Evolutionary conservation across 2,797 vertebrate genomes (phyloP).

Genomic region (Arnoldichthys spilopterus): DNA sequence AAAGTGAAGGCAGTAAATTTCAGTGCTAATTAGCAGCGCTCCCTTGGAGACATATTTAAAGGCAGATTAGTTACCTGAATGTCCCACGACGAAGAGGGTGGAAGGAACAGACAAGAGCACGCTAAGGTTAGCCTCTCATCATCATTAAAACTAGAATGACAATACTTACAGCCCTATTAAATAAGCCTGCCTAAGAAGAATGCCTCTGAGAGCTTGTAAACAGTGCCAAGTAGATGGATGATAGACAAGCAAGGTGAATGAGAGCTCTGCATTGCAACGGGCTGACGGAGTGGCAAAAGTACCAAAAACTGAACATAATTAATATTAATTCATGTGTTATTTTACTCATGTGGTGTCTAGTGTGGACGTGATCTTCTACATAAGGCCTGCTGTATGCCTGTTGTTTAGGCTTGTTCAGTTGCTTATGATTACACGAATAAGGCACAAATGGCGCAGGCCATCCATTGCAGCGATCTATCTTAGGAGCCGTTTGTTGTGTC

Average conservation of each 20-base stretch:
- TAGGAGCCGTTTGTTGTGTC: conserved; percentile 72
- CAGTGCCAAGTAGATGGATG: conserved; percentile 49
- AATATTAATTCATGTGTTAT: conserved; percentile 30
- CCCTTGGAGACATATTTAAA: conserved; percentile 99
- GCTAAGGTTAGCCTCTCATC: conserved; percentile 72
- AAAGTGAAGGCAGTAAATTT: conserved; percentile 99
- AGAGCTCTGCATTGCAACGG: conserved; percentile 36
- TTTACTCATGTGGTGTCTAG: not conserved
- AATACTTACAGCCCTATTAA: conserved; percentile 65
- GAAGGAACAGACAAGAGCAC: conserved; percentile 79
- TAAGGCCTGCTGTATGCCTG: not conserved
- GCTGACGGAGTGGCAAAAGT: conserved; percentile 1
- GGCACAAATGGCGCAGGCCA: conserved; percentile 24
- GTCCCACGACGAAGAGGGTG: conserved; percentile 88
- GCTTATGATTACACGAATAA: conserved; percentile 7
- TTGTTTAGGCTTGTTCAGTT: not conserved
- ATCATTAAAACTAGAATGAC: conserved; percentile 72
- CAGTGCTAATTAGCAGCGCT: conserved; percentile 99
- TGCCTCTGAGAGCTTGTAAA: conserved; percentile 56
- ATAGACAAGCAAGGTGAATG: conserved; percentile 46
- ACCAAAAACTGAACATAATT: conserved; percentile 32
- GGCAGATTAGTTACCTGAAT: conserved; percentile 98
- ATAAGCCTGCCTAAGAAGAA: conserved; percentile 55
- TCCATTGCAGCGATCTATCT: conserved; percentile 71
- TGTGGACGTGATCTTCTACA: not conserved